Evolutionary conservation across 35 echinoderm and acorn worm genomes (phyloP), one percentile per base, ranked within the genome.

Genomic region (Heliocidaris tuberculata): DNA sequence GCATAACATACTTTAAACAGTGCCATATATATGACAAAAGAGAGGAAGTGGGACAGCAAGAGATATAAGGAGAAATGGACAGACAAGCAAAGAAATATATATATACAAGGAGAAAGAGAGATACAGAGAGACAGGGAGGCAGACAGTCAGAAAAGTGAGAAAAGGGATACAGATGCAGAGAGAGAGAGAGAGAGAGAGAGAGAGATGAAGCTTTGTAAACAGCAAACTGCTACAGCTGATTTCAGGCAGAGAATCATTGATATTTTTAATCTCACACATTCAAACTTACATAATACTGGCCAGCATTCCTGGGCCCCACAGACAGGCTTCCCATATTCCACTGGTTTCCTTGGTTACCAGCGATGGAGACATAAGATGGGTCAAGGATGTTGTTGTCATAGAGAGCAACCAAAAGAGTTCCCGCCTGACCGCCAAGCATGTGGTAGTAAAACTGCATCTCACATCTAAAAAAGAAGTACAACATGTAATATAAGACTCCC

Each of bases 361-460:
- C 42, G 17, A 70, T 70, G 3, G 91, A 71, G 6, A 95, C 94
- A 2, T 95, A 95, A 7, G 88, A 93, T 31, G 31, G 60, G 16
- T 95, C 95, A 13, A 94, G 94, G 9, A 96, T 65, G 15, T 94
- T 90, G 90, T 96, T 95, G 54, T 96, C 92, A 94, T 98, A 98
- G 8, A 98, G 93, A 86, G 94, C 92, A 2, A 94, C 97, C 27
- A 95, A 30, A 9, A 98, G 93, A 24, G 90, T 96, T 30, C 97
- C 97, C 11, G 94, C 96, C 9, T 97, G n/a, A 31, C 92, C 95
- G 6, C 97, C 97, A 32, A 86, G 93, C 94, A 99, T 95, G 78
- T 99, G 98, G 85, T 96, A 99, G 95, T 97, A 99, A 85, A 95
- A 99, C 31, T 96, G 94, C 96, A 99, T 94, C 86, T 96, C 94